Evolutionary conservation across 2,797 vertebrate species (phyloP).

Genomic region (Setipinna tenuifilis): DNA sequence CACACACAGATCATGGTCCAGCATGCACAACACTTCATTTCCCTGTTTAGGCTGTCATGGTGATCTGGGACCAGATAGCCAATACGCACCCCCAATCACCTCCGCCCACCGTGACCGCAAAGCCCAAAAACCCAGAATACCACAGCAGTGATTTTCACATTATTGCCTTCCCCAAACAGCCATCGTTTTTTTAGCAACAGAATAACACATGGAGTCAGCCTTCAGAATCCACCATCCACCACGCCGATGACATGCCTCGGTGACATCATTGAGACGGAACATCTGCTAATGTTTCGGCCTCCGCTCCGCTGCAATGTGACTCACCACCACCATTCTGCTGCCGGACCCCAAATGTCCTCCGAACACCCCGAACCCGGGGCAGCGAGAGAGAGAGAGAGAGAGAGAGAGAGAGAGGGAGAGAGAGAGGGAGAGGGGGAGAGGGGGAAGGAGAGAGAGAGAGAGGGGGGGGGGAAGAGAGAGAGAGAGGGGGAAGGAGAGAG

Average conservation of each 20-base stretch:
- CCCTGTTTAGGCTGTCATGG: background rate
- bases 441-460: too few relatives aligned
- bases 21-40: background rate
- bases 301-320: slow-evolving; percentile 52
- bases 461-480: too few relatives aligned
- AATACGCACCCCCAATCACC: slow-evolving; percentile 29
- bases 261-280: slow-evolving; percentile 66
- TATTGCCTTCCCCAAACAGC: slow-evolving; percentile 31
- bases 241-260: slow-evolving; percentile 55
- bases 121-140: slow-evolving; percentile 27
- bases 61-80: background rate
- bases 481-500: too few relatives aligned
- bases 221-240: slow-evolving; percentile 27
- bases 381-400: background rate
- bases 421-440: too few relatives aligned
- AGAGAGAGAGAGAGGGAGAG: too few relatives aligned
- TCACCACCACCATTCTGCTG: slow-evolving; percentile 52
- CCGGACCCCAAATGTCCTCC: slow-evolving; percentile 58
- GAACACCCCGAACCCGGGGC: slow-evolving; percentile 35
- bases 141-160: slow-evolving; percentile 36
- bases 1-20: slow-evolving; percentile 5
- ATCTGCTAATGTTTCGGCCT: slow-evolving; percentile 65
- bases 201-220: slow-evolving; percentile 34
- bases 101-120: slow-evolving; percentile 22
- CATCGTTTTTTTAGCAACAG: background rate